phyloP scores from a whole-genome alignment of 2,888 invertebrate species.

The Mimachlamys varia region DNA sequence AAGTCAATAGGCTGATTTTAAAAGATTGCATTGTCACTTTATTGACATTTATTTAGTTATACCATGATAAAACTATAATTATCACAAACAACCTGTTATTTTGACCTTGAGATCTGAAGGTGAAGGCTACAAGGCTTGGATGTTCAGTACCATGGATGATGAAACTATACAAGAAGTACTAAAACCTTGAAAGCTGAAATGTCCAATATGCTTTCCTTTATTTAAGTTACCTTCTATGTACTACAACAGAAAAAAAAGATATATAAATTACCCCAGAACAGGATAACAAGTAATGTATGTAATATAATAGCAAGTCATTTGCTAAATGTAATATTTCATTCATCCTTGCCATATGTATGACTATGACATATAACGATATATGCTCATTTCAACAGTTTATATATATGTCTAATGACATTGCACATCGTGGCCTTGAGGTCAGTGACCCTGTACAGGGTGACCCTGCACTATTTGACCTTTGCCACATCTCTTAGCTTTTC shows the following conservation, averaged over 20 bases:
- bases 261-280: neutral
- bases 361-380: constrained; percentile 26
- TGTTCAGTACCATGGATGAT: neutral
- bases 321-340: constrained; percentile 16
- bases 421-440: neutral
- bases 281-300: constrained; percentile 21
- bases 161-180: neutral
- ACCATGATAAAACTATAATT: neutral
- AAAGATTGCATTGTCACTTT: neutral
- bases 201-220: neutral
- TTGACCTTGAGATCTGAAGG: neutral
- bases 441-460: neutral
- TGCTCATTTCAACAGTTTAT: constrained; percentile 2
- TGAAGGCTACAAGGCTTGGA: neutral
- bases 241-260: constrained; percentile 27
- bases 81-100: neutral
- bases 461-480: neutral
- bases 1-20: neutral
- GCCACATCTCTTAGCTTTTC: constrained; percentile 83
- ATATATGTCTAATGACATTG: constrained; percentile 31
- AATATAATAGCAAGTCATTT: constrained; percentile 1
- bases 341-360: neutral
- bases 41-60: neutral
- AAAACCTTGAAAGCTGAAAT: neutral
- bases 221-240: neutral